A percentile compares a stretch with the other conserved stretches of the same genome.
Evolutionary conservation across 2,113 vertebrate species (phyloP).

Genomic region (Colistium nudipinnis): DNA sequence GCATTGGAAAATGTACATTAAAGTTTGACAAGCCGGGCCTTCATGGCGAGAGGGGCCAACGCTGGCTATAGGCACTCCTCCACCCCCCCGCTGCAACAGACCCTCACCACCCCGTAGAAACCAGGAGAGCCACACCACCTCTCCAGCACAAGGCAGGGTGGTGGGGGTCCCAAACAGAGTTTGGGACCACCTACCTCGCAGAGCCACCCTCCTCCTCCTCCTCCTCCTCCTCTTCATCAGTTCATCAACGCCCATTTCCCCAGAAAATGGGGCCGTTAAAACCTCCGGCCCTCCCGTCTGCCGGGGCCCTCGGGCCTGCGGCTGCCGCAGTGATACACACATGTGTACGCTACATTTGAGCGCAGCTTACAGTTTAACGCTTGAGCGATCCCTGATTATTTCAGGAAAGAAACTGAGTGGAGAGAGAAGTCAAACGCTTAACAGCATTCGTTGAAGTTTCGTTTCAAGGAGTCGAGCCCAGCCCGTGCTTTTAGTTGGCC

Average conservation of each 20-base stretch:
- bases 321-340: constrained; percentile 53
- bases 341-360: constrained; percentile 29
- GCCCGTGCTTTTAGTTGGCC: constrained; percentile 67
- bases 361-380: constrained; percentile 41
- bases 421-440: constrained; percentile 61
- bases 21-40: constrained; percentile 79
- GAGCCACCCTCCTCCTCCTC: constrained; percentile 77
- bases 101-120: constrained; percentile 74
- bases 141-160: constrained; percentile 61
- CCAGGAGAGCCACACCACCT: constrained; percentile 63
- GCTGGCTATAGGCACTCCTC: constrained; percentile 66
- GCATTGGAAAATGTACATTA: constrained; percentile 79
- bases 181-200: constrained; percentile 74
- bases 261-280: constrained; percentile 78
- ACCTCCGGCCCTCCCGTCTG: constrained; percentile 48
- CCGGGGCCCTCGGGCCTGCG: constrained; percentile 56
- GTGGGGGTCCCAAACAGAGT: constrained; percentile 66
- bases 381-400: constrained; percentile 38
- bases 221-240: constrained; percentile 83
- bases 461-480: constrained; percentile 49
- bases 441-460: constrained; percentile 54
- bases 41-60: constrained; percentile 72
- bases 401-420: constrained; percentile 54
- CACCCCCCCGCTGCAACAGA: constrained; percentile 61
- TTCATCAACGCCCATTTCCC: constrained; percentile 82